A percentile compares a stretch with the other conserved stretches of the same genome.
These are phyloP conservation scores for Acanthornis magna DNA, from an alignment of 2,797 vertebrate genomes.

Conservation along the genomic window DNA sequence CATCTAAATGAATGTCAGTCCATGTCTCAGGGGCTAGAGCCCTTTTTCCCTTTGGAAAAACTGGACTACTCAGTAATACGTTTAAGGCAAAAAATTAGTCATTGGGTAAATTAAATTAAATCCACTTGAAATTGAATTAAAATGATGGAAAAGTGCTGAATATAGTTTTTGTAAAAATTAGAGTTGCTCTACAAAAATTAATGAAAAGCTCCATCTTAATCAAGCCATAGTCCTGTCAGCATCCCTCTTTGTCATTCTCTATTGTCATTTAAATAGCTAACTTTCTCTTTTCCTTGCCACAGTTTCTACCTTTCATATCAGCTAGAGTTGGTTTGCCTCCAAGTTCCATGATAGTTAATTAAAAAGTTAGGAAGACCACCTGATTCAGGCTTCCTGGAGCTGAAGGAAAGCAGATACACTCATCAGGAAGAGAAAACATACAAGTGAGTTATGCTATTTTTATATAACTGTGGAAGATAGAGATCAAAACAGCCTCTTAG, in stretches of 20 bases:
- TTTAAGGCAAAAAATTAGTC: conserved; percentile 63
- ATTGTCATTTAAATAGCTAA: conserved; percentile 69
- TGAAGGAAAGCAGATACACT: conserved; percentile 28
- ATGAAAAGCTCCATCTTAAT: conserved; percentile 76
- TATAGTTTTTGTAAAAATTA: conserved; percentile 66
- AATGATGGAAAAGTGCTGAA: conserved; percentile 74
- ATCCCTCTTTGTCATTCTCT: conserved; percentile 63
- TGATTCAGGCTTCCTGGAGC: conserved; percentile 15
- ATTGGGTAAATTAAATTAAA: conserved; percentile 74
- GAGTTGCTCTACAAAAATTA: conserved; percentile 51
- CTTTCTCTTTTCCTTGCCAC: conserved; percentile 21
- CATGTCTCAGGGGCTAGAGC: background rate
- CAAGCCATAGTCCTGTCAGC: conserved; percentile 66
- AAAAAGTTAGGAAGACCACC: background rate
- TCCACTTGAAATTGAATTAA: conserved; percentile 75
- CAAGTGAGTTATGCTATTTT: conserved; percentile 4
- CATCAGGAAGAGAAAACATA: background rate
- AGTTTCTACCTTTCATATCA: conserved; percentile 25
- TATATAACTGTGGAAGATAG: background rate
- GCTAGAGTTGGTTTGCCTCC: background rate
- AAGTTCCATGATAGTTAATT: conserved; percentile 4
- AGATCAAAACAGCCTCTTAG: background rate
- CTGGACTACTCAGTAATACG: background rate
- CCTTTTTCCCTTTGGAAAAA: conserved; percentile 50
- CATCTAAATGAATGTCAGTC: background rate